Evolutionary conservation across 37 sponge, comb jelly and placozoan genomes (phyloP), one percentile per base, ranked within the genome.

Genomic region (Mnemiopsis leidyi): DNA sequence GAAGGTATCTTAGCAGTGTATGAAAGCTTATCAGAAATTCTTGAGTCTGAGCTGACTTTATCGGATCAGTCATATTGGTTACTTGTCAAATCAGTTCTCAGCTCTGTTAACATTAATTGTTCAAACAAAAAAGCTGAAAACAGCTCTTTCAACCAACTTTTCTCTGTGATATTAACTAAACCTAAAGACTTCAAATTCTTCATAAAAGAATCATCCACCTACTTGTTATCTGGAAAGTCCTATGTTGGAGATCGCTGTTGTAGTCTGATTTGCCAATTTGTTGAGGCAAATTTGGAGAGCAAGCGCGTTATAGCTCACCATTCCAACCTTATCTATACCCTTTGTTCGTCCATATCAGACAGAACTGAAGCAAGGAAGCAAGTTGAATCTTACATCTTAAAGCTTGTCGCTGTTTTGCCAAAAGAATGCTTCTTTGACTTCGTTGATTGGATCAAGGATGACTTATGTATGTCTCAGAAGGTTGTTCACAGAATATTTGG

Each of bases 401-500:
- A 85, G 29, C 32, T 85, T n/a, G 30, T 85, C 40, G 36, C 24
- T 24, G 40, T 40, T 21, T 25, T 85, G 25, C 90, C 90, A 2
- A 37, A 85, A 0, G 3, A 77, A 28, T 16, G 36, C 36, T 77
- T 77, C 79, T 77, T 77, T 26, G 79, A 77, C 3, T n/a, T 85
- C 0, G 61, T 85, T 18, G 61, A 85, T 39, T 85, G 90, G 90
- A 38, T 85, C 1, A 23, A 16, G 0, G 25, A 0, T n/a, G 48
- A 85, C 1, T 38, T 36, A 23, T 85, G 61, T 25, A 38, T 85
- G 40, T 85, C 90, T 23, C n/a, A 28, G 1, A 85, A 85, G 36
- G 35, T 85, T 85, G 90, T 85, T 5, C 90, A 85, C 61, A 85
- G 90, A 25, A 36, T 85, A 37, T 85, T 85, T 40, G 90, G 61